These are phyloP conservation scores for Synanthedon myopaeformis DNA, from an alignment of 2,888 invertebrate species.

Conservation along the genomic window DNA sequence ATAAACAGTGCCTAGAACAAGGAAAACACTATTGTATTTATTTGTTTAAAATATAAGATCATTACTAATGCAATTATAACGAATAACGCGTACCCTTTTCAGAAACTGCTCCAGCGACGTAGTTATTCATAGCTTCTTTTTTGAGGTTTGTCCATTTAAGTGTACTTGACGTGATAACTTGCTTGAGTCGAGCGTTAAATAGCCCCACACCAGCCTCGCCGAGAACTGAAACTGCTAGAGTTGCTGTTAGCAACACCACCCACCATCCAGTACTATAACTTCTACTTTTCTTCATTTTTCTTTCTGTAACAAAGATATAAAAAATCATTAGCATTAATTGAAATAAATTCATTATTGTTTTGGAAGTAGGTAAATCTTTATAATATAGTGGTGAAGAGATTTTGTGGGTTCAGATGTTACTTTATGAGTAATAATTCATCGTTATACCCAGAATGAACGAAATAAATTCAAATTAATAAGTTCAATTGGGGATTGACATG, in stretches of 20 bases:
- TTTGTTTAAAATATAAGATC: neutral
- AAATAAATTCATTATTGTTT: too few species aligned
- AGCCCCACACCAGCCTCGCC: slow-evolving; percentile 48
- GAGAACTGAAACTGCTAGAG: slow-evolving; percentile 34
- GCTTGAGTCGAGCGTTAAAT: slow-evolving; percentile 65
- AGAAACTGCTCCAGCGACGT: slow-evolving; percentile 73
- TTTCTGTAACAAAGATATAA: neutral
- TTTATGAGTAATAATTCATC: slow-evolving; percentile 34
- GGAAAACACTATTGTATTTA: neutral
- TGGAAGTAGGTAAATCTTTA: too few species aligned
- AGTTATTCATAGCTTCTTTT: slow-evolving; percentile 59
- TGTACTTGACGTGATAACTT: slow-evolving; percentile 83
- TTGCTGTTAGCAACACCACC: slow-evolving; percentile 45
- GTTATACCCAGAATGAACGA: slow-evolving; percentile 28
- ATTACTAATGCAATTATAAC: neutral
- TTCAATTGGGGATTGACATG: slow-evolving; percentile 59
- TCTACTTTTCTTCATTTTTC: slow-evolving; percentile 46
- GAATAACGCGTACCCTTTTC: slow-evolving; percentile 32
- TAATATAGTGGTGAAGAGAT: too few species aligned
- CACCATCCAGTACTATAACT: slow-evolving; percentile 49
- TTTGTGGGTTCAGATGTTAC: slow-evolving; percentile 9
- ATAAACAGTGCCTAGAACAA: slow-evolving; percentile 68
- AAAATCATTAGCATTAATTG: too few species aligned
- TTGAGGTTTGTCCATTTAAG: slow-evolving; percentile 77
- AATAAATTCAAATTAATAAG: slow-evolving; percentile 50